Base-by-base conservation (phyloP, 2,113 vertebrate species). In the Rhinogobius similis region DNA sequence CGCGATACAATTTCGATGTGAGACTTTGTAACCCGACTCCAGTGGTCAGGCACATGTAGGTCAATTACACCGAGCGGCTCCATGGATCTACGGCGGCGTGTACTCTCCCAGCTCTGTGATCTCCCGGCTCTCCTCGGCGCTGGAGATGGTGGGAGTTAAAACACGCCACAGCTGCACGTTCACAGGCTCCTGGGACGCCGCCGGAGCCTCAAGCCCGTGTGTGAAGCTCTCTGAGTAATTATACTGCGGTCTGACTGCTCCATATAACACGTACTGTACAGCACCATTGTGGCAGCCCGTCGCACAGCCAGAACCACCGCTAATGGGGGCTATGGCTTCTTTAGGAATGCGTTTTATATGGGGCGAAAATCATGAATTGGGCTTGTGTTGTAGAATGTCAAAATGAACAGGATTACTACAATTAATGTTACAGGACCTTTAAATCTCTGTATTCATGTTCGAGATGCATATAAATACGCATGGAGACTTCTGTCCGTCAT, bases 91-190 rank as follows among this genome's bases (percentile, higher is more conserved):
- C 29, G 44, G 27, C 16, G 16, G 38, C 41, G 8, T 56, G 16
- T 16, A 44, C 43, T 5, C 43, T 18, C 13, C 1, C 2, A 7
- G 2, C n/a, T 21, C 46, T 50, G 20, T 50, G 46, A 50, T 50
- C 46, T 21, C 18, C 16, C 20, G 10, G 46, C 76, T 75, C n/a
- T 27, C 2, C 39, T 44, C 56, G 20, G 50, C 70, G 46, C 12
- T 24, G 27, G 12, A 70, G 21, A 58, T 41, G 11, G 63, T 12
- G 61, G 65, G 67, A 62, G 63, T 65, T 65, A n/a, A 61, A 63
- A 58, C 73, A 68, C 46, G 62, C 81, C 81, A 82, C 62, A 72
- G 39, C 74, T 65, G 69, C 77, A 56, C 52, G 68, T 62, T 65
- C 67, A 65, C 46, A 64, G 58, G 62, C 75, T 68, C 72, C 5